These are phyloP conservation scores for Aix galericulata DNA, from an alignment of 2,113 vertebrate species.

Conservation along the genomic window DNA sequence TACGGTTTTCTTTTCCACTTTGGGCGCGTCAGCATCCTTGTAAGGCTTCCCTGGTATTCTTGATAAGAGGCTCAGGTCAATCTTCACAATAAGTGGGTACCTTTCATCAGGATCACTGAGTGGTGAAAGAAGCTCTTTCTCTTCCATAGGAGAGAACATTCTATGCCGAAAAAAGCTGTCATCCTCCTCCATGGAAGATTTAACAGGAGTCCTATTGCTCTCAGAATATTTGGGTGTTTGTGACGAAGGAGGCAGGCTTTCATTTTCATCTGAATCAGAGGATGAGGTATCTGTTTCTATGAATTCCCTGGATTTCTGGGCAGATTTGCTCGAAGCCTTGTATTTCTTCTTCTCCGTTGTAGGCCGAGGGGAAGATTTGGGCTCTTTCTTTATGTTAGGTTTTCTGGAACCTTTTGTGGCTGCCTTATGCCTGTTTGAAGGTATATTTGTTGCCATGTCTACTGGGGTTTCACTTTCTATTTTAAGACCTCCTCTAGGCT, in stretches of 20 bases:
- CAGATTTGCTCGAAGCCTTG: constrained; percentile 87
- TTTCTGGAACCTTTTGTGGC: constrained; percentile 95
- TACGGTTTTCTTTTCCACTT: constrained; percentile 86
- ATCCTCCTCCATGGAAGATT: constrained; percentile 86
- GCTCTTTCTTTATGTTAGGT: constrained; percentile 93
- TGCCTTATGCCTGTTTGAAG: constrained; percentile 87
- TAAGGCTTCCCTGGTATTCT: constrained; percentile 92
- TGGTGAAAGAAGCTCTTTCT: constrained; percentile 94
- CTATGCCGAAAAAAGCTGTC: constrained; percentile 85
- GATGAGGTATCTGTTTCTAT: constrained; percentile 95
- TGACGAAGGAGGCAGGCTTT: constrained; percentile 94
- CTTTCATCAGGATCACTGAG: constrained; percentile 94
- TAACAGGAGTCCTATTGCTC: constrained; percentile 90
- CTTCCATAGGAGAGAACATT: constrained; percentile 96
- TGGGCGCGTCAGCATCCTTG: constrained; percentile 87
- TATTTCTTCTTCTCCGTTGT: constrained; percentile 90
- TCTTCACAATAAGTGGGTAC: constrained; percentile 93
- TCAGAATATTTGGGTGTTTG: constrained; percentile 96
- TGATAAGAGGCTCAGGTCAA: constrained; percentile 93
- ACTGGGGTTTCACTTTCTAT: constrained; percentile 93
- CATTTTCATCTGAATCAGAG: constrained; percentile 96
- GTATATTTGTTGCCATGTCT: constrained; percentile 86
- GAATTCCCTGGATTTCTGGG: constrained; percentile 94
- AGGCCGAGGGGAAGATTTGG: constrained; percentile 90
- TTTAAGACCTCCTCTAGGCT: constrained; percentile 91